Conservation (phyloP, 2,888 invertebrate genomes). For the Metopia argyrocephala region DNA sequence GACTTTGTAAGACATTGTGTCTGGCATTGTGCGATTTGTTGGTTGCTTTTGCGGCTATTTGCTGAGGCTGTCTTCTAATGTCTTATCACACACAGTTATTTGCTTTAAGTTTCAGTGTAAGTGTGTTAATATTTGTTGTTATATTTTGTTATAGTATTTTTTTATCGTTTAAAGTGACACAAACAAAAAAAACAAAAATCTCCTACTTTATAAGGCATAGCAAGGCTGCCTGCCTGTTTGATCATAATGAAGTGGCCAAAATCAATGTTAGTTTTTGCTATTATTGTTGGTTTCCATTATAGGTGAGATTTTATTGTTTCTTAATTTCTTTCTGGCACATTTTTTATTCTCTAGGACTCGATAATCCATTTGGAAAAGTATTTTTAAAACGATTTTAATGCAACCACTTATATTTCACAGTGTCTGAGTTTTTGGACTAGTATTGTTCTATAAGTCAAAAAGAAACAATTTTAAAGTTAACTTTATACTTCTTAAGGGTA, state of each 20-base stretch:
- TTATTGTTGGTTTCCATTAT: neutral
- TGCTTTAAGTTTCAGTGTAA: slow-evolving; percentile 24
- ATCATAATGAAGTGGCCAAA: slow-evolving; percentile 44
- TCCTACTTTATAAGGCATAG: neutral
- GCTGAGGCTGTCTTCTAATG: neutral
- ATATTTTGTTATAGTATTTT: slow-evolving; percentile 26
- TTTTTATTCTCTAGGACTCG: too few species aligned
- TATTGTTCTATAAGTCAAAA: too few species aligned
- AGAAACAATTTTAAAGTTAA: too few species aligned
- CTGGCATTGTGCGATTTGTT: slow-evolving; percentile 27
- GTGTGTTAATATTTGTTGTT: slow-evolving; percentile 45
- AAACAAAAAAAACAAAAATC: slow-evolving; percentile 2
- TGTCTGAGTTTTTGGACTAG: too few species aligned
- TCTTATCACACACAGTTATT: slow-evolving; percentile 3
- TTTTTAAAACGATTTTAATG: too few species aligned
- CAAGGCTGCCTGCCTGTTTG: slow-evolving; percentile 21
- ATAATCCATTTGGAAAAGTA: too few species aligned
- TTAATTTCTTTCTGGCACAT: neutral
- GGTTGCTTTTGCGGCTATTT: slow-evolving; percentile 3
- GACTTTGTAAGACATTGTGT: slow-evolving; percentile 47
- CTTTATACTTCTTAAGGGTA: too few species aligned
- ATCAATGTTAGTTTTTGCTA: slow-evolving; percentile 14
- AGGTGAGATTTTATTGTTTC: neutral
- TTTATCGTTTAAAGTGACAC: slow-evolving; percentile 35
- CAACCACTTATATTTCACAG: too few species aligned